phyloP scores from a whole-genome alignment of 2,113 vertebrate species.

The Urocolius indicus region DNA sequence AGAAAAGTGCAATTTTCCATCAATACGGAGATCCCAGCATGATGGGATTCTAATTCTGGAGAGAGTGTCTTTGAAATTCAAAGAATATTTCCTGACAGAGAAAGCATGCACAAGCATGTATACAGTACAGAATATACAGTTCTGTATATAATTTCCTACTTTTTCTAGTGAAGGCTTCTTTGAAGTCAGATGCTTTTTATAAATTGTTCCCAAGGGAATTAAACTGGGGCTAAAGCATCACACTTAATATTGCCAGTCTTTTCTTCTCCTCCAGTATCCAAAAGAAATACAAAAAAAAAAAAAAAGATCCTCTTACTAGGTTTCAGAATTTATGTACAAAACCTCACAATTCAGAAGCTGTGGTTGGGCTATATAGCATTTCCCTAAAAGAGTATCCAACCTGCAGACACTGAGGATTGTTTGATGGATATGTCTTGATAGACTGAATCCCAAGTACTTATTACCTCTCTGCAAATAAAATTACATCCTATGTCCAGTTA shows the following conservation, averaged over 20 bases:
- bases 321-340: neutral
- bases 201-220: neutral
- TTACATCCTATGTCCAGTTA: neutral
- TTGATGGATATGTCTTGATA: neutral
- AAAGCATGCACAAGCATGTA: neutral
- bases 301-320: neutral
- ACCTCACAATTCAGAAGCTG: neutral
- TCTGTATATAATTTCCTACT: neutral
- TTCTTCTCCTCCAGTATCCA: neutral
- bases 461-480: neutral
- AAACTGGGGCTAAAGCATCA: neutral
- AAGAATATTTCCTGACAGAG: neutral
- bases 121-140: neutral
- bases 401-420: neutral
- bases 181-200: neutral
- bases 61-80: neutral
- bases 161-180: neutral
- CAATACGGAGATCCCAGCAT: rapidly evolving
- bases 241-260: neutral
- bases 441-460: neutral
- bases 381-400: neutral
- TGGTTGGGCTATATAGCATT: neutral
- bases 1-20: neutral
- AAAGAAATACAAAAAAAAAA: neutral
- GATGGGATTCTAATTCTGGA: neutral